Percentiles rank a stretch among this genome's conserved stretches.
phyloP scores from a whole-genome alignment of 1,140 invertebrate genomes.

The Procambarus virginalis region DNA sequence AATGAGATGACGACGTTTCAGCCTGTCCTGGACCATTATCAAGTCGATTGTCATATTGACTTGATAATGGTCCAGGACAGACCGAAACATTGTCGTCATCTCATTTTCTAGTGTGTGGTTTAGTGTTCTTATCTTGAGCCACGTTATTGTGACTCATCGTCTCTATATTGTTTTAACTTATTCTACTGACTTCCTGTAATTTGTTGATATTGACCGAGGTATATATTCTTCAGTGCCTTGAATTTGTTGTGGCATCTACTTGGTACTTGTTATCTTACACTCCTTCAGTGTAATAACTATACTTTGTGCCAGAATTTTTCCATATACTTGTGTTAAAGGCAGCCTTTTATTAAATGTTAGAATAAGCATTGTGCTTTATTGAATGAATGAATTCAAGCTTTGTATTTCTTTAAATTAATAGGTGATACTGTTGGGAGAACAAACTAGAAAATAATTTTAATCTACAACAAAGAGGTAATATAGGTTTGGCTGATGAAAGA shows the following conservation, averaged over 20 bases:
- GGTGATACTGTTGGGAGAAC: neutral
- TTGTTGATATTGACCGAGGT: neutral
- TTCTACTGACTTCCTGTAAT: neutral
- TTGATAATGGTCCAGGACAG: too few species aligned
- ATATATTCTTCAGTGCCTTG: conserved; percentile 15
- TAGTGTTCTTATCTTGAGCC: too few species aligned
- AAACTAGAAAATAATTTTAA: neutral
- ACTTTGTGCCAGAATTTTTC: neutral
- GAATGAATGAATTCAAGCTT: neutral
- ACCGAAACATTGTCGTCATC: too few species aligned
- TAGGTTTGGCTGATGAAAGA: too few species aligned
- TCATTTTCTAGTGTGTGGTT: too few species aligned
- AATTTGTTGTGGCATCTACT: conserved; percentile 3
- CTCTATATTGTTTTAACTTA: neutral
- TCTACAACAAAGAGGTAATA: too few species aligned
- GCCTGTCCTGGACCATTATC: too few species aligned
- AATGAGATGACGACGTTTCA: too few species aligned
- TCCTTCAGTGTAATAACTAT: neutral
- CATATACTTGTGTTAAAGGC: neutral
- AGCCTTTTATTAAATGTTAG: neutral
- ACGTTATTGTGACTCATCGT: too few species aligned
- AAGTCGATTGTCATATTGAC: too few species aligned
- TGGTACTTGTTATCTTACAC: neutral
- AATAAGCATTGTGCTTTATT: neutral
- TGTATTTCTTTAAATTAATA: neutral